Percentiles rank a stretch among this genome's conserved stretches.
These are phyloP conservation scores for Galemys pyrenaicus DNA, from an alignment of 2,113 vertebrate species.

Conservation along the genomic window DNA sequence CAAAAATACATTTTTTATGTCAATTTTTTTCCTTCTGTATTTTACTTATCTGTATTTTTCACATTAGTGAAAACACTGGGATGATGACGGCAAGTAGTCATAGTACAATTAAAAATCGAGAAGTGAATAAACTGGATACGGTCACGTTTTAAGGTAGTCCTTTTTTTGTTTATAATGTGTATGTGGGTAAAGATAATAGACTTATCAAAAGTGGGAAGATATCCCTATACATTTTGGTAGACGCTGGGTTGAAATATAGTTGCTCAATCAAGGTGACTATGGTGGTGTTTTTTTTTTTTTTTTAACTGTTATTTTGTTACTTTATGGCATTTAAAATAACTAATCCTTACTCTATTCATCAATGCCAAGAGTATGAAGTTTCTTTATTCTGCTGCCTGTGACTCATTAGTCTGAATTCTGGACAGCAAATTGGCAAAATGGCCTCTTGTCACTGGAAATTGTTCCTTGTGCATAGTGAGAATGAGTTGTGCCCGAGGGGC, in stretches of 20 bases:
- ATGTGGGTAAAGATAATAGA: background rate
- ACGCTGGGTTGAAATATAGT: slow-evolving; percentile 40
- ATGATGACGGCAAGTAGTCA: background rate
- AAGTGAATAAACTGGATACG: background rate
- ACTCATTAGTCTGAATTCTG: slow-evolving; percentile 61
- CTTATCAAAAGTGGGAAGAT: background rate
- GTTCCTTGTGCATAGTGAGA: background rate
- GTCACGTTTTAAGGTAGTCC: background rate
- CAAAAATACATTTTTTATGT: slow-evolving; percentile 13
- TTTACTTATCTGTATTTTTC: slow-evolving; percentile 41
- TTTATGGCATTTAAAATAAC: slow-evolving; percentile 56
- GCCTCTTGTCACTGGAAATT: slow-evolving; percentile 3
- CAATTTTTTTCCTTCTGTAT: background rate
- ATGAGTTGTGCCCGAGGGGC: background rate
- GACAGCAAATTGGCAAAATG: slow-evolving; percentile 43
- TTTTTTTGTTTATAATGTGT: slow-evolving; percentile 33
- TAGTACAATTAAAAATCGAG: slow-evolving; percentile 7
- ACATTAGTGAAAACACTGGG: background rate
- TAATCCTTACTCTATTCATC: slow-evolving; percentile 45
- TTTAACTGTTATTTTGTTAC: slow-evolving; percentile 56
- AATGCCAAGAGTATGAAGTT: slow-evolving; percentile 58
- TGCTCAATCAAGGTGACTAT: background rate
- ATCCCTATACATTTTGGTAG: background rate
- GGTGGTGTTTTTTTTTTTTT: no score
- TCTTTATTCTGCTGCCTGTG: slow-evolving; percentile 62